These are phyloP conservation scores for Cecidostiba fungosa DNA, from an alignment of 2,888 invertebrate genomes.

Conservation along the genomic window DNA sequence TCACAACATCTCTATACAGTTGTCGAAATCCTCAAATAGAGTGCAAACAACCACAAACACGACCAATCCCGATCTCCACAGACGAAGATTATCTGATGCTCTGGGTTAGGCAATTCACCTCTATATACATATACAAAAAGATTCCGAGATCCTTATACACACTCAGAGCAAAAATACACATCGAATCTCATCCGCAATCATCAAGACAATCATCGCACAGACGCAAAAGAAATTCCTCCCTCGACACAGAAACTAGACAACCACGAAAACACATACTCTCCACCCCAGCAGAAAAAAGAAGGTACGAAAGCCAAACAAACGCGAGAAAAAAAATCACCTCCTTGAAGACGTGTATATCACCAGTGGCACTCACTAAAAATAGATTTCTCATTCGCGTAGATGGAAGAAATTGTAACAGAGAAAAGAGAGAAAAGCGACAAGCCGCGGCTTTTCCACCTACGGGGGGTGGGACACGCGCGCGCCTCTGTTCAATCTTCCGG, in stretches of 20 bases:
- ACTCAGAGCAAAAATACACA: neutral
- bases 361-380: constrained; percentile 34
- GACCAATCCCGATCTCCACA: no score
- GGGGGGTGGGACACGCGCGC: neutral
- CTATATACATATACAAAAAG: neutral
- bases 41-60: neutral
- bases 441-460: constrained; percentile 24
- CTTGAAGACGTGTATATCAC: neutral
- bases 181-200: neutral
- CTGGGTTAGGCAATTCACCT: no score
- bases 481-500: constrained; percentile 42
- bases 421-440: constrained; percentile 1
- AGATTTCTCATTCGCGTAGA: constrained; percentile 52
- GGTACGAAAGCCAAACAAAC: neutral
- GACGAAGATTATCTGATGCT: no score
- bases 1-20: no score
- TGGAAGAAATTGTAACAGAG: constrained; percentile 49
- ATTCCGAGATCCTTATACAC: neutral
- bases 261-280: neutral
- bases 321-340: constrained; percentile 4
- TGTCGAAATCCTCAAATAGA: no score
- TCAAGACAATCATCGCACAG: neutral
- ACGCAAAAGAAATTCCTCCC: neutral
- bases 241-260: neutral
- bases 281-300: neutral